Evolutionary conservation across 2,113 vertebrate species (phyloP).

Genomic region (Regulus satrapa): DNA sequence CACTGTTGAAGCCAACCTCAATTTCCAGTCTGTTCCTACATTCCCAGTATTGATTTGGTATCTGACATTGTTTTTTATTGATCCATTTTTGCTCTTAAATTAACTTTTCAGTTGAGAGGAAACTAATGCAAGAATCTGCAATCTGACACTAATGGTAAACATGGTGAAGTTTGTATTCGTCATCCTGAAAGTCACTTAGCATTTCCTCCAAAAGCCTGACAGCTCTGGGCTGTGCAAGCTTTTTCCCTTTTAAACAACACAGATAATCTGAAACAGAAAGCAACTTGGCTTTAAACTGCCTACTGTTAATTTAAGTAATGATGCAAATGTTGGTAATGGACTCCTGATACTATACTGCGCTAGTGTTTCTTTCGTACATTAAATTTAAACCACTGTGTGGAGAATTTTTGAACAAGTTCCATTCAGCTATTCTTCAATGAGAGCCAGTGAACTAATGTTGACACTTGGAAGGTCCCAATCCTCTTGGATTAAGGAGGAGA

Average conservation of each 20-base stretch:
- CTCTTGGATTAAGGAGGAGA: not conserved
- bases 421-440: not conserved
- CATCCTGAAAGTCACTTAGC: not conserved
- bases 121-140: not conserved
- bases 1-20: not conserved
- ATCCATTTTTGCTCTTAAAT: slow-evolving; percentile 21
- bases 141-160: not conserved
- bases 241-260: not conserved
- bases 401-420: not conserved
- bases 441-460: not conserved
- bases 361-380: not conserved
- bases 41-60: not conserved
- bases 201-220: not conserved
- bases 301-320: not conserved
- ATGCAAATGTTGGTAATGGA: not conserved
- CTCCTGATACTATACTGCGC: not conserved
- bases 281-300: not conserved
- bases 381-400: not conserved
- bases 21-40: not conserved
- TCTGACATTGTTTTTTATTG: not conserved
- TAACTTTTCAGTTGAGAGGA: not conserved
- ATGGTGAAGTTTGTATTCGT: not conserved
- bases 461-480: not conserved
- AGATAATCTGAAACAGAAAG: not conserved
- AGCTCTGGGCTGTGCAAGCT: not conserved